Evolutionary conservation across 2,888 invertebrate genomes (phyloP), one percentile per base, ranked within the genome.

Genomic region (Gasteruption jaculator): DNA sequence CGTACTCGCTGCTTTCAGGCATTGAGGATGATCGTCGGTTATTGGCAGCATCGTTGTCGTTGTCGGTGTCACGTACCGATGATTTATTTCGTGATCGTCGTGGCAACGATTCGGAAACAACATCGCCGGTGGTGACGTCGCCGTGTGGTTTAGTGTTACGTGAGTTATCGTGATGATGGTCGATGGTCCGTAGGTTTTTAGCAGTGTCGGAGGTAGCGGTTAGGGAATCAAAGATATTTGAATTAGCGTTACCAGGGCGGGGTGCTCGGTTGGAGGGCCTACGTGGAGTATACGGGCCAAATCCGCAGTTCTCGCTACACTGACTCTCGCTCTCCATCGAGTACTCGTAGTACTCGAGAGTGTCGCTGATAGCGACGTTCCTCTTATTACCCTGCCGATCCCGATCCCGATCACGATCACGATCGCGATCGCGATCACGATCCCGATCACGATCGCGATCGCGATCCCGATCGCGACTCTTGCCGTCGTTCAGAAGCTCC

Each of bases 161-260:
- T 46, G 50, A 49, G 52, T 61, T 57, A 54, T 59, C 58, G 53
- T 57, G 53, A 40, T 51, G 63, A 58, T 61, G 49, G 52, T 53
- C 50, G 52, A 49, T 59, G 61, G 60, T 62, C 20, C 45, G n/a
- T n/a, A n/a, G n/a, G 57, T 65, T 64, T 65, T 69, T 70, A 69
- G 66, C 66, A 68, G 65, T 69, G 67, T 69, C 67, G 68, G 69
- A 68, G 66, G 65, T 68, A 65, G 65, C 66, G 67, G 69, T 69
- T 68, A 68, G 69, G 70, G 70, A 71, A 71, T 71, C 67, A 71
- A 70, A 70, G 64, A 68, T 61, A 69, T 68, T 67, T 62, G 67
- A 68, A 70, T 70, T 70, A 71, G 70, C 70, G 61, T 68, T 71
- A 71, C 68, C 65, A 61, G 70, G 70, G 66, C 63, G 68, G 70